phyloP scores from a whole-genome alignment of 2,113 vertebrate species.

The Gymnobelideus leadbeateri region DNA sequence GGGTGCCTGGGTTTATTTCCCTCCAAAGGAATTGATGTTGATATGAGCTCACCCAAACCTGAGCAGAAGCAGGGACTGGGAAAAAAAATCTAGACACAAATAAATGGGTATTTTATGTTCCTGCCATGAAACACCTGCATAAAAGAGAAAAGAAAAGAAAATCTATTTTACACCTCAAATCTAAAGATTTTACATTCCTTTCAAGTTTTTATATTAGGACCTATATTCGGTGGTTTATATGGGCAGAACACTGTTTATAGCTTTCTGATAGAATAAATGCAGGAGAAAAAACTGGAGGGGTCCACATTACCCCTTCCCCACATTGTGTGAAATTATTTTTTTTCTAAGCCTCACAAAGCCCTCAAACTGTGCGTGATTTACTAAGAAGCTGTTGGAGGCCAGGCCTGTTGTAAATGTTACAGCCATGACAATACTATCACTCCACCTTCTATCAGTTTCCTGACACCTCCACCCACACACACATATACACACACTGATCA shows the following conservation, averaged over 20 bases:
- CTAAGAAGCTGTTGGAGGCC: slow-evolving; percentile 22
- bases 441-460: slow-evolving; percentile 26
- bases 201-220: slow-evolving; percentile 69
- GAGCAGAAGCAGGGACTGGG: slow-evolving; percentile 44
- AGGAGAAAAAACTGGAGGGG: slow-evolving; percentile 25
- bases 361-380: slow-evolving; percentile 60
- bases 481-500: slow-evolving; percentile 2
- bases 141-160: slow-evolving; percentile 73
- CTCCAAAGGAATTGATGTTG: slow-evolving; percentile 50
- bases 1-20: slow-evolving; percentile 58
- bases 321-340: slow-evolving; percentile 53
- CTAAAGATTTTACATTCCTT: slow-evolving; percentile 71
- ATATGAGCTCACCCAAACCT: slow-evolving; percentile 47
- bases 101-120: slow-evolving; percentile 69
- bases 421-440: slow-evolving; percentile 35
- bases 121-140: slow-evolving; percentile 61
- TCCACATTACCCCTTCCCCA: slow-evolving; percentile 31
- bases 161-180: slow-evolving; percentile 70
- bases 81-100: slow-evolving; percentile 8
- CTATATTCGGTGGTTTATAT: slow-evolving; percentile 43
- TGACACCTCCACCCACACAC: neutral
- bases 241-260: slow-evolving; percentile 34
- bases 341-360: slow-evolving; percentile 50
- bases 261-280: slow-evolving; percentile 55
- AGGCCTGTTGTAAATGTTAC: slow-evolving; percentile 51